Evolutionary conservation across 2,888 invertebrate species (phyloP).

Genomic region (Magallana nippona): DNA sequence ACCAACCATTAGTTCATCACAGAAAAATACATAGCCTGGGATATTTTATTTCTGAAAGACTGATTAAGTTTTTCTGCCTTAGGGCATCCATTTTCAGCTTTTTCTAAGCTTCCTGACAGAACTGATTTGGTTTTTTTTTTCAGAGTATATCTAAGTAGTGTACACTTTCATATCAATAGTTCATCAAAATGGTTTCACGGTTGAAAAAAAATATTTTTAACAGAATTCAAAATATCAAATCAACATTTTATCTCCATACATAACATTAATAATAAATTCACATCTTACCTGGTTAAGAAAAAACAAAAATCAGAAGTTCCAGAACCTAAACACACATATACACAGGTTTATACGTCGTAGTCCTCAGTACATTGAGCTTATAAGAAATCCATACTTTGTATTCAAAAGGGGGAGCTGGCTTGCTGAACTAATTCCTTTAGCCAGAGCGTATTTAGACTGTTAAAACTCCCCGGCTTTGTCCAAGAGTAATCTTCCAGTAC

Average conservation of each 20-base stretch:
- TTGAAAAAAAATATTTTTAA: too few species aligned
- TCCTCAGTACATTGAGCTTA: not conserved
- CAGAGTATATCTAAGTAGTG: too few species aligned
- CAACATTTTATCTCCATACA: too few species aligned
- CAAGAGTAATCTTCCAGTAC: not conserved
- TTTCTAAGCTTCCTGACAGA: not conserved
- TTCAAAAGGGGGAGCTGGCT: constrained; percentile 5
- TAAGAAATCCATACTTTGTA: constrained; percentile 28
- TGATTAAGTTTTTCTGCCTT: not conserved
- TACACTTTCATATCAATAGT: too few species aligned
- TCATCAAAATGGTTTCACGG: too few species aligned
- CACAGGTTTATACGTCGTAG: not conserved
- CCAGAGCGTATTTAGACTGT: constrained; percentile 23
- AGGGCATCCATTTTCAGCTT: not conserved
- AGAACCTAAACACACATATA: not conserved
- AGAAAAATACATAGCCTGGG: not conserved
- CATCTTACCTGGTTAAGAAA: too few species aligned
- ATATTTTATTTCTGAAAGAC: constrained; percentile 8
- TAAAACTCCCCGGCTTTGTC: constrained; percentile 22
- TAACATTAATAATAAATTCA: too few species aligned
- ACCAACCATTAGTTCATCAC: not conserved
- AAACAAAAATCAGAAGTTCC: not conserved
- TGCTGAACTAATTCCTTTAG: constrained; percentile 24
- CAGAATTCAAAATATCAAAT: too few species aligned
- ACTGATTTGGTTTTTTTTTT: not conserved